Percentiles rank a stretch among this genome's conserved stretches.
These are phyloP conservation scores for Cygnus atratus DNA, from an alignment of 2,113 vertebrate species.

Conservation along the genomic window DNA sequence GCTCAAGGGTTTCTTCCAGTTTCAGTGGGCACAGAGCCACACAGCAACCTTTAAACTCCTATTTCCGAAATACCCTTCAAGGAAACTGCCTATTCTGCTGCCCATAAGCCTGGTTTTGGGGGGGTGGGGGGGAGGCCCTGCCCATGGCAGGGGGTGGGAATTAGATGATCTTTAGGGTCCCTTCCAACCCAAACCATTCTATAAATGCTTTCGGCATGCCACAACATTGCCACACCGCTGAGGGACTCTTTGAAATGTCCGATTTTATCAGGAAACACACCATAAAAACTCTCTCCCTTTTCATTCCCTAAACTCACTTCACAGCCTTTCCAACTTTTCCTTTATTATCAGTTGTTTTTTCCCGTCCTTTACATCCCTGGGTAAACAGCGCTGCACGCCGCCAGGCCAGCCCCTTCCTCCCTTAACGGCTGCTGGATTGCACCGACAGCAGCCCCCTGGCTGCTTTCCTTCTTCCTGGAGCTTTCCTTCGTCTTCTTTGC, in stretches of 20 bases:
- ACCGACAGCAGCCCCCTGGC: neutral
- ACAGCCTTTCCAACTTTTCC: neutral
- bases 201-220: neutral
- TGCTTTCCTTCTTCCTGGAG: neutral
- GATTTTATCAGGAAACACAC: constrained; percentile 26
- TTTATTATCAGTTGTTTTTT: neutral
- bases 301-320: constrained; percentile 14
- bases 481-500: neutral
- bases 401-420: neutral
- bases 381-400: neutral
- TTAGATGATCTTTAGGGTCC: too few species aligned
- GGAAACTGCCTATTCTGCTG: neutral
- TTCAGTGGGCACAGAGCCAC: neutral
- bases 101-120: neutral
- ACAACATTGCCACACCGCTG: neutral
- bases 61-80: neutral
- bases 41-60: neutral
- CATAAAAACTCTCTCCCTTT: constrained; percentile 17
- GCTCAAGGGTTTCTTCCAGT: constrained; percentile 12
- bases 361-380: constrained; percentile 11
- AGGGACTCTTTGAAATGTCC: constrained; percentile 12
- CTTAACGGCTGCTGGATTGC: neutral
- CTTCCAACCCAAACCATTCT: too few species aligned
- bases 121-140: too few species aligned
- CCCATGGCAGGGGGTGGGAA: too few species aligned